Evolutionary conservation across 2,113 vertebrate genomes (phyloP).

Genomic region (Mungos mungo): DNA sequence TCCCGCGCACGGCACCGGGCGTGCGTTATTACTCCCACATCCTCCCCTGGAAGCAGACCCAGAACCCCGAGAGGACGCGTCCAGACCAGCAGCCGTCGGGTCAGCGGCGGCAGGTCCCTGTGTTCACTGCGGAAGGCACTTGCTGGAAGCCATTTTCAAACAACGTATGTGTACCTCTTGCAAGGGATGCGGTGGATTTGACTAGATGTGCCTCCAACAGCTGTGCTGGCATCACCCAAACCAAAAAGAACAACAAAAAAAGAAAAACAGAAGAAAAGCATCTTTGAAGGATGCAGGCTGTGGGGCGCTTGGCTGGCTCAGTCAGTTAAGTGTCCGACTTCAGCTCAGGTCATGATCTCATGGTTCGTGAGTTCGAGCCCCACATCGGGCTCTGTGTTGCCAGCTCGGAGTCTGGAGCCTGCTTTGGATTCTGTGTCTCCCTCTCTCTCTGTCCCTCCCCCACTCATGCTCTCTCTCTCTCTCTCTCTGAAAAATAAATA

Average conservation of each 20-base stretch:
- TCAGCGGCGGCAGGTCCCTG: neutral
- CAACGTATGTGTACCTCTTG: accelerated
- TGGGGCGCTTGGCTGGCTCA: too few species aligned
- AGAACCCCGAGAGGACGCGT: neutral
- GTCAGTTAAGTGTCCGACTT: too few species aligned
- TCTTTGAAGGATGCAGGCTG: neutral
- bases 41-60: neutral
- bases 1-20: accelerated
- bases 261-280: neutral
- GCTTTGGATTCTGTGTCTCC: too few species aligned
- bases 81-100: neutral
- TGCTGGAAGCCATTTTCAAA: neutral
- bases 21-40: accelerated
- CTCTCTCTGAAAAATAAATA: too few species aligned
- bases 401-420: too few species aligned
- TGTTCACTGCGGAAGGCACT: neutral
- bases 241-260: too few species aligned
- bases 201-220: neutral
- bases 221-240: neutral
- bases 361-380: too few species aligned
- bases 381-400: too few species aligned
- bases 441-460: too few species aligned
- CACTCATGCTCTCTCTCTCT: too few species aligned
- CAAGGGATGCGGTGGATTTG: neutral
- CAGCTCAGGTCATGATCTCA: too few species aligned